phyloP scores from a whole-genome alignment of 2,113 vertebrate genomes.

The Gallinago paraguaiae region DNA sequence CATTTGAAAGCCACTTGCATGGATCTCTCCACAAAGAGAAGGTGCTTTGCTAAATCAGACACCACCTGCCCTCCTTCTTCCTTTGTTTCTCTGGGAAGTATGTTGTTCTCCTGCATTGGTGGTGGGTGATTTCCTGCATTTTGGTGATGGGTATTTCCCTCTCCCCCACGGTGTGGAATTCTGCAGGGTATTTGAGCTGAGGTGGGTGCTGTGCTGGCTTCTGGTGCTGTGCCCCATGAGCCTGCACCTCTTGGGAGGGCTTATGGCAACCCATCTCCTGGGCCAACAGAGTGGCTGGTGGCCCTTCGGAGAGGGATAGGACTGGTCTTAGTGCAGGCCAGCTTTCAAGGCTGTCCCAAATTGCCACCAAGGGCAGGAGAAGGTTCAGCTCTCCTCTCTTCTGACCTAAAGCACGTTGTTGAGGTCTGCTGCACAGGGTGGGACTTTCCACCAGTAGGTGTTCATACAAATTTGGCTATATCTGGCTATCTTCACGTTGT shows the following conservation, averaged over 20 bases:
- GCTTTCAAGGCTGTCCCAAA: background rate
- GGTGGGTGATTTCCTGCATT: no score
- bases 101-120: background rate
- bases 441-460: slow-evolving; percentile 39
- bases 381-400: background rate
- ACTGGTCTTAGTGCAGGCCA: background rate
- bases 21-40: background rate
- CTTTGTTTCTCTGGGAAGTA: background rate
- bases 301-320: background rate
- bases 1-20: background rate
- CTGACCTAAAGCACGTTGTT: background rate
- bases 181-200: background rate
- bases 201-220: background rate
- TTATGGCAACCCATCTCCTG: background rate
- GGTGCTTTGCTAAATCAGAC: background rate
- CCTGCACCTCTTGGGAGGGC: background rate
- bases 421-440: background rate
- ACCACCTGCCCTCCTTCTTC: background rate
- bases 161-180: background rate
- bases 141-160: background rate
- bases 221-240: accelerated
- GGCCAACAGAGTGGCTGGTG: background rate
- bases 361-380: background rate
- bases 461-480: slow-evolving; percentile 2
- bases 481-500: background rate